Conservation (phyloP, 2,888 invertebrate genomes). For the Synanthedon myopaeformis region DNA sequence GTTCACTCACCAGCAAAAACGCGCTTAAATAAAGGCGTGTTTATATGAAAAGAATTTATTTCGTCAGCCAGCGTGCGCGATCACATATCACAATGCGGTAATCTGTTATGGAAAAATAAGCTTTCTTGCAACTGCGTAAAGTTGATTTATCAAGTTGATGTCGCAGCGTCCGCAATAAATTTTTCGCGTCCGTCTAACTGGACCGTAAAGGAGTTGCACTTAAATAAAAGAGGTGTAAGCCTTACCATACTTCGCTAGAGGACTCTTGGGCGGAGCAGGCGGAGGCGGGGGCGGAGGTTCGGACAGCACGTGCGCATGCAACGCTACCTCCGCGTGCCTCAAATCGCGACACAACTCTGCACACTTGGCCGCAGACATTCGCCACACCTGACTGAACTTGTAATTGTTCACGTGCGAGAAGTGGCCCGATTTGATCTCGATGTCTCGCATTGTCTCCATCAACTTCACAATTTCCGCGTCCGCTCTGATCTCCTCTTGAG, state of each 20-base stretch:
- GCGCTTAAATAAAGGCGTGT: no score
- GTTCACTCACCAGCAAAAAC: no score
- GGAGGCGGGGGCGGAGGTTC: slow-evolving; percentile 51
- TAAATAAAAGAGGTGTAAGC: no score
- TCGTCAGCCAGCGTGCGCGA: no score
- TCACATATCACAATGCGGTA: no score
- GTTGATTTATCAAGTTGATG: no score
- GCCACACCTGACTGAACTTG: slow-evolving; percentile 68
- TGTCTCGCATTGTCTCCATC: slow-evolving; percentile 74
- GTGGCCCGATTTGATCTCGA: slow-evolving; percentile 77
- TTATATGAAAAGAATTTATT: no score
- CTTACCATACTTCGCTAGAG: slow-evolving; percentile 37
- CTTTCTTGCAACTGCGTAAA: no score
- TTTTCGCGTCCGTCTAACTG: no score
- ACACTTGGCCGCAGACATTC: slow-evolving; percentile 45
- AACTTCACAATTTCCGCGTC: slow-evolving; percentile 76
- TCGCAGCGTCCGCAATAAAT: no score
- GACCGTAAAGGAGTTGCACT: no score
- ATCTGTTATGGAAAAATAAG: no score
- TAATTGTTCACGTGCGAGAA: slow-evolving; percentile 75
- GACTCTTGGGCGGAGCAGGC: slow-evolving; percentile 37
- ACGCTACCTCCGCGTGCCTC: slow-evolving; percentile 43
- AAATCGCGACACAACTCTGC: slow-evolving; percentile 26
- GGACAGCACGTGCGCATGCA: slow-evolving; percentile 55
- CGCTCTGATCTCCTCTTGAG: slow-evolving; percentile 75